A percentile compares a stretch with the other conserved stretches of the same genome.
Evolutionary conservation across 2,113 vertebrate genomes (phyloP).

Genomic region (Mirza zaza): DNA sequence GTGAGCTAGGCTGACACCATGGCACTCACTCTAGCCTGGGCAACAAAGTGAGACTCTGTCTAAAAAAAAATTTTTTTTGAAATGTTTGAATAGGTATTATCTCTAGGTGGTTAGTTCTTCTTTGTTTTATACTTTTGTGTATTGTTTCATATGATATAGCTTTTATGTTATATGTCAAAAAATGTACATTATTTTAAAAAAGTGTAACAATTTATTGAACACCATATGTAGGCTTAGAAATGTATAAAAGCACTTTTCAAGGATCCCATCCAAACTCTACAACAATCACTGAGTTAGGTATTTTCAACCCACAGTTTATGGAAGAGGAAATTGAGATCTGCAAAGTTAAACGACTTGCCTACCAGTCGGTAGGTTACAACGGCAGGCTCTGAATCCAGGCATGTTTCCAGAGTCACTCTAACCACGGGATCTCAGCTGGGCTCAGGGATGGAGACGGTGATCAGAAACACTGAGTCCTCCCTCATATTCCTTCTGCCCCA

Average conservation of each 20-base stretch:
- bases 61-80: not conserved
- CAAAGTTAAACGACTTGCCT: not conserved
- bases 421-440: not conserved
- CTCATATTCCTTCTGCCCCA: not conserved
- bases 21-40: no score
- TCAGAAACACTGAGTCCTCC: not conserved
- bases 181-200: not conserved
- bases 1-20: no score
- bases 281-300: not conserved
- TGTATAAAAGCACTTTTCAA: not conserved
- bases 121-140: constrained; percentile 9
- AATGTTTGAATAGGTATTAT: not conserved
- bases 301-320: not conserved
- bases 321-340: not conserved
- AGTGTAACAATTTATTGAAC: not conserved
- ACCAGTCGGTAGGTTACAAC: not conserved
- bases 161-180: not conserved
- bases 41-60: no score
- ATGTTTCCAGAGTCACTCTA: not conserved
- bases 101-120: not conserved
- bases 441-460: not conserved
- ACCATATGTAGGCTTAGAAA: not conserved
- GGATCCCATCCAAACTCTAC: not conserved
- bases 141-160: not conserved
- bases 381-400: not conserved